Conservation (phyloP, 2,797 vertebrate genomes). For the Rhinophrynus dorsalis region DNA sequence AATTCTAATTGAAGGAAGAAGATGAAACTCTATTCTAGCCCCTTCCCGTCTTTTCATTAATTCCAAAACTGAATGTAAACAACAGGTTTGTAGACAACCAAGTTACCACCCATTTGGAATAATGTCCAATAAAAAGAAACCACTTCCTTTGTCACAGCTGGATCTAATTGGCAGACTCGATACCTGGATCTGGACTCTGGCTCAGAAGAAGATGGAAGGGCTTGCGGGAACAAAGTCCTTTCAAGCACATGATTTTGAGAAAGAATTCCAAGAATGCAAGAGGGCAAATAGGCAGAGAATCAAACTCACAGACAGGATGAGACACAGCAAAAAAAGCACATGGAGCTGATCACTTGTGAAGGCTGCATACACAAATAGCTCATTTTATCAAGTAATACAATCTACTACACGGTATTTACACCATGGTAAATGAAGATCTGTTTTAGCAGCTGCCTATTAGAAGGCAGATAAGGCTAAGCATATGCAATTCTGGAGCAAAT, state of each 20-base stretch:
- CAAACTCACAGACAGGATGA: too few relatives aligned
- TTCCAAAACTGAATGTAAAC: constrained; percentile 34
- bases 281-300: not conserved
- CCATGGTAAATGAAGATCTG: not conserved
- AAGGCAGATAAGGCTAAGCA: too few relatives aligned
- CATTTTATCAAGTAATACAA: not conserved
- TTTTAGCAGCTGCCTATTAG: not conserved
- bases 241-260: not conserved
- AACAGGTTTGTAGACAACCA: not conserved
- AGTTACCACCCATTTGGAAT: not conserved
- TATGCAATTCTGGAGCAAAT: too few relatives aligned
- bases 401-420: not conserved
- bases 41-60: constrained; percentile 54
- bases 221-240: not conserved
- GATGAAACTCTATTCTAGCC: constrained; percentile 50
- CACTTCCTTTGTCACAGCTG: not conserved
- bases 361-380: not conserved
- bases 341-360: not conserved
- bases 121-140: not conserved
- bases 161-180: not conserved
- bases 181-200: not conserved
- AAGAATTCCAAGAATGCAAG: not conserved
- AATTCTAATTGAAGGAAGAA: constrained; percentile 61
- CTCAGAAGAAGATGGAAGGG: too few relatives aligned
- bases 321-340: not conserved